Percentiles rank a stretch among this genome's conserved stretches.
These are phyloP conservation scores for Drosophila paranaensis DNA, from an alignment of 2,888 invertebrate species.

Conservation along the genomic window DNA sequence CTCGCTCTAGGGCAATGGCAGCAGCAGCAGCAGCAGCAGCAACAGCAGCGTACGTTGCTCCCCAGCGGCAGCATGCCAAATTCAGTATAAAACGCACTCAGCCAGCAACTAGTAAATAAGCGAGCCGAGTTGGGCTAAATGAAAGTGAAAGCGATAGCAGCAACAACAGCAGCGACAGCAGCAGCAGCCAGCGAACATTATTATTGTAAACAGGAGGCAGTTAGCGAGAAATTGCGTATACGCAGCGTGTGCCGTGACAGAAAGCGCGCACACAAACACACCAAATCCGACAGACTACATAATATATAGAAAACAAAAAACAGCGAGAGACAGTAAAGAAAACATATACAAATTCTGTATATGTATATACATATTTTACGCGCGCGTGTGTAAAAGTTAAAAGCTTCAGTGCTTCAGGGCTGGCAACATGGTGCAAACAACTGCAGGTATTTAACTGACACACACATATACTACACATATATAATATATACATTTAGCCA, in stretches of 20 bases:
- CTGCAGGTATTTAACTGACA: slow-evolving; percentile 61
- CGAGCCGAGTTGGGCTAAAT: slow-evolving; percentile 19
- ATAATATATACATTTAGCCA: background rate
- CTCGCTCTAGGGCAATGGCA: slow-evolving; percentile 29
- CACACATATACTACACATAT: background rate
- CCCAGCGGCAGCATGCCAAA: slow-evolving; percentile 62
- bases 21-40: slow-evolving; percentile 7
- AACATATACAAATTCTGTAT: background rate
- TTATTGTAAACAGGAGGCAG: slow-evolving; percentile 35
- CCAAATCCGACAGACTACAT: slow-evolving; percentile 36
- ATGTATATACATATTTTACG: slow-evolving; percentile 38
- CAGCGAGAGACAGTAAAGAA: background rate
- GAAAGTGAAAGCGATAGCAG: slow-evolving; percentile 44
- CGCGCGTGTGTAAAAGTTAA: slow-evolving; percentile 60
- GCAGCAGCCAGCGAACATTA: slow-evolving; percentile 11
- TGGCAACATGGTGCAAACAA: slow-evolving; percentile 76
- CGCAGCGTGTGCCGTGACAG: slow-evolving; percentile 29
- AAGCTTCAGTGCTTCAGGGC: slow-evolving; percentile 51
- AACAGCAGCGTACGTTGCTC: slow-evolving; percentile 45
- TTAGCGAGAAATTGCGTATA: slow-evolving; percentile 35
- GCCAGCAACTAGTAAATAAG: slow-evolving; percentile 71
- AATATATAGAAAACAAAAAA: slow-evolving; percentile 25
- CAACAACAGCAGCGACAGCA: background rate
- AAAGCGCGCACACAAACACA: slow-evolving; percentile 32
- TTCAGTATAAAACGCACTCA: slow-evolving; percentile 64